A percentile compares a stretch with the other conserved stretches of the same genome.
These are phyloP conservation scores for Phenganax marumi DNA, from an alignment of 92 coral and sea anemone genomes.

Conservation along the genomic window DNA sequence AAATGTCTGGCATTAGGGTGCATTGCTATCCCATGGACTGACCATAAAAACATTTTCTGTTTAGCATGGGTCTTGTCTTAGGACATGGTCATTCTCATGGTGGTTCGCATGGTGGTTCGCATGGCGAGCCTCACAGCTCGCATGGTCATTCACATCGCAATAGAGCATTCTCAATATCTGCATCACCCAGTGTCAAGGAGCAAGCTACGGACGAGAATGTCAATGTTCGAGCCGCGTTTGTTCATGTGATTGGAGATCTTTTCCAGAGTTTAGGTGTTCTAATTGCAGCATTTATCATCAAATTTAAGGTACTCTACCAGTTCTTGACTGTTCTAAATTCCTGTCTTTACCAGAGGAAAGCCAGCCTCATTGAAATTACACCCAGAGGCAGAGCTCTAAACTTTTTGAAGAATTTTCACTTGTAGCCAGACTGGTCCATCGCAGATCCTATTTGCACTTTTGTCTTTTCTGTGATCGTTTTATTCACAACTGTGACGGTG, in stretches of 20 bases:
- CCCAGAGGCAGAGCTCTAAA: background rate
- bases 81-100: slow-evolving; percentile 49
- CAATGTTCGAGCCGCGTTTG: slow-evolving; percentile 89
- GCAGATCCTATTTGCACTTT: slow-evolving; percentile 98
- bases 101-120: background rate
- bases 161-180: background rate
- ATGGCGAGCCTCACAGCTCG: background rate
- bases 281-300: slow-evolving; percentile 81
- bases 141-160: slow-evolving; percentile 29
- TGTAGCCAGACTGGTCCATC: slow-evolving; percentile 92
- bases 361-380: too few relatives aligned
- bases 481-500: slow-evolving; percentile 87
- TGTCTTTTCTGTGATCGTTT: slow-evolving; percentile 78
- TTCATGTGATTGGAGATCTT: slow-evolving; percentile 94
- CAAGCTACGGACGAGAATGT: slow-evolving; percentile 80
- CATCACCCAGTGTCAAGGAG: slow-evolving; percentile 46
- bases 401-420: background rate
- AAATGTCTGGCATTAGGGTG: too few relatives aligned
- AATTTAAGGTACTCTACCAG: slow-evolving; percentile 70
- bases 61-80: slow-evolving; percentile 77
- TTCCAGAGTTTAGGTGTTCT: slow-evolving; percentile 92
- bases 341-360: too few relatives aligned
- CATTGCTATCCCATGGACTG: too few relatives aligned
- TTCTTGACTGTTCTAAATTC: too few relatives aligned
- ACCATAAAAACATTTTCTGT: background rate